Conservation (phyloP, 2,888 invertebrate genomes). For the Sinodicranocentrus sp. region DNA sequence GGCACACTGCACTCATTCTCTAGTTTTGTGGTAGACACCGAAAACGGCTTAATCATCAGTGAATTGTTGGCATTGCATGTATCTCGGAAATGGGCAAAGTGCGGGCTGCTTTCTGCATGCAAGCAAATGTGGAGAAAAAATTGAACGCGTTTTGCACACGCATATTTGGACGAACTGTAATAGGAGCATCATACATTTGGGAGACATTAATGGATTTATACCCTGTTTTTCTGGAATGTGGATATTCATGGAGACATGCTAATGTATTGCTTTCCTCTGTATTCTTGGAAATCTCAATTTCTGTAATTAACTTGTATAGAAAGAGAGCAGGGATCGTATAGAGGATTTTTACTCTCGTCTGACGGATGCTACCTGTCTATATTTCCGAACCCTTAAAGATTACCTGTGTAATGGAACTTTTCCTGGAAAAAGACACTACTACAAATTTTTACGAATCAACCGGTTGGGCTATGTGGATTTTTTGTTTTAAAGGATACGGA, state of each 20-base stretch:
- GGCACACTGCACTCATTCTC: neutral
- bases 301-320: constrained; percentile 55
- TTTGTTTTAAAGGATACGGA: no score
- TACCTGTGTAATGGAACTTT: constrained; percentile 48
- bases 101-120: neutral
- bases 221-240: constrained; percentile 26
- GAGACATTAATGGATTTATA: constrained; percentile 55
- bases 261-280: constrained; percentile 24
- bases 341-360: neutral
- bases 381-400: constrained; percentile 45
- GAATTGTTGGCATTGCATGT: neutral
- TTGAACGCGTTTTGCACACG: constrained; percentile 25
- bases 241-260: neutral
- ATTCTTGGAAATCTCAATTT: constrained; percentile 68
- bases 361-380: constrained; percentile 61
- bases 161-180: neutral
- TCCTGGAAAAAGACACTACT: constrained; percentile 40
- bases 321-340: neutral
- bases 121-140: neutral
- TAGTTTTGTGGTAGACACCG: neutral
- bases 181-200: constrained; percentile 7
- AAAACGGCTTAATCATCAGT: neutral
- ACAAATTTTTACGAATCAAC: neutral
- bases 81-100: neutral
- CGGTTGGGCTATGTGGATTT: neutral